phyloP scores from a whole-genome alignment of 2,888 invertebrate genomes.

The Meliscaeva auricollis region DNA sequence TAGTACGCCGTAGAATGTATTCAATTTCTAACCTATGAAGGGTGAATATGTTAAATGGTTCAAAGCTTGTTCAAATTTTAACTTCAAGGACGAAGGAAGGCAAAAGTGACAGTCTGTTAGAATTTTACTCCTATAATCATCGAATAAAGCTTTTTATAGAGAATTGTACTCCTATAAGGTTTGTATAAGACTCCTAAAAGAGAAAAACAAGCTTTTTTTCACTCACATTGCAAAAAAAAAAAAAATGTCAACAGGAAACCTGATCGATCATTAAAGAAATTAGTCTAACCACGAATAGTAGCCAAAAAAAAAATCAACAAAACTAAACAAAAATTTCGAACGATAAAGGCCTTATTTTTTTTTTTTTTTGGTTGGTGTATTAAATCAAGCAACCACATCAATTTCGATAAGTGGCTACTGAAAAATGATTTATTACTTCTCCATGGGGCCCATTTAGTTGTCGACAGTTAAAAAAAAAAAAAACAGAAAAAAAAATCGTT shows the following conservation, averaged over 20 bases:
- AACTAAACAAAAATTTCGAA: background rate
- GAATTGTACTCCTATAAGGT: too few relatives aligned
- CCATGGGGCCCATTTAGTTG: slow-evolving; percentile 69
- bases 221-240: too few relatives aligned
- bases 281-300: too few relatives aligned
- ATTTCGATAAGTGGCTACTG: slow-evolving; percentile 71
- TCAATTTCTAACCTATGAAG: background rate
- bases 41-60: background rate
- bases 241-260: too few relatives aligned
- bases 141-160: too few relatives aligned
- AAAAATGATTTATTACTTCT: slow-evolving; percentile 69
- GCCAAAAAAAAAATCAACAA: background rate
- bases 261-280: too few relatives aligned
- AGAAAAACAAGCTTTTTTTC: too few relatives aligned
- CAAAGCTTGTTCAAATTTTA: background rate
- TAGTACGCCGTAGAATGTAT: background rate
- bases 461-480: slow-evolving; percentile 60
- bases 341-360: background rate
- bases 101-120: too few relatives aligned
- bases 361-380: slow-evolving; percentile 1
- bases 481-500: slow-evolving; percentile 40
- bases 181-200: too few relatives aligned
- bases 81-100: too few relatives aligned
- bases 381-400: slow-evolving; percentile 66
- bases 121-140: too few relatives aligned